Evolutionary conservation across 2,888 invertebrate species (phyloP).

Genomic region (Mycalesis mineus): DNA sequence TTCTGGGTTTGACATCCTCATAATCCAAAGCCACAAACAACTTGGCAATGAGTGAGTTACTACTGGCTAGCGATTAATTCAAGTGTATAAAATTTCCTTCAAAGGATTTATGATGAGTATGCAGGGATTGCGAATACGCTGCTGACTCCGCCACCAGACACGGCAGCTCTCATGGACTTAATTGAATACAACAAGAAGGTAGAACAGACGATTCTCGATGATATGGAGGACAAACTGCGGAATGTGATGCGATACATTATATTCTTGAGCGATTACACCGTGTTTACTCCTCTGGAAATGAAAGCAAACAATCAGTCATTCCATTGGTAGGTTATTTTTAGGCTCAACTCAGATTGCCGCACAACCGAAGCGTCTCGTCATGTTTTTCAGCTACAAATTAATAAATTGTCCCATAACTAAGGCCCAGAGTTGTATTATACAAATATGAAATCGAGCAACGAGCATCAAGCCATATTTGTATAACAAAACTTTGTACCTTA

Average conservation of each 20-base stretch:
- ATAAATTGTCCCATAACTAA: no score
- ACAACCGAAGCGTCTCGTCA: no score
- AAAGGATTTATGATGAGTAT: slow-evolving; percentile 90
- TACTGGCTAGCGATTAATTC: no score
- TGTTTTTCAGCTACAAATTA: no score
- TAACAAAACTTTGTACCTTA: no score
- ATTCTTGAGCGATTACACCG: slow-evolving; percentile 90
- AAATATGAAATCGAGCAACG: no score
- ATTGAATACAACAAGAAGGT: slow-evolving; percentile 86
- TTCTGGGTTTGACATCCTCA: no score
- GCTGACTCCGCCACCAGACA: slow-evolving; percentile 87
- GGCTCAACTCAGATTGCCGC: no score
- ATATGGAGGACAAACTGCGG: slow-evolving; percentile 87
- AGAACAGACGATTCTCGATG: slow-evolving; percentile 82
- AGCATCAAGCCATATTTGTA: no score
- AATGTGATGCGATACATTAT: slow-evolving; percentile 84
- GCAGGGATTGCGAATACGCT: slow-evolving; percentile 87
- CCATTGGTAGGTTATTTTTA: slow-evolving; percentile 80
- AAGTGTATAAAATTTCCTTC: not conserved
- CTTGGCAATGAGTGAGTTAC: no score
- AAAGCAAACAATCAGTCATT: slow-evolving; percentile 93
- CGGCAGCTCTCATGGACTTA: slow-evolving; percentile 90
- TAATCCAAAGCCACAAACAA: no score
- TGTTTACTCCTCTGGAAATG: slow-evolving; percentile 89
- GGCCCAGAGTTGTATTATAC: no score